Percentiles rank a stretch among this genome's conserved stretches.
phyloP scores from a whole-genome alignment of 2,797 vertebrate genomes.

The Pangasius mekongensis region DNA sequence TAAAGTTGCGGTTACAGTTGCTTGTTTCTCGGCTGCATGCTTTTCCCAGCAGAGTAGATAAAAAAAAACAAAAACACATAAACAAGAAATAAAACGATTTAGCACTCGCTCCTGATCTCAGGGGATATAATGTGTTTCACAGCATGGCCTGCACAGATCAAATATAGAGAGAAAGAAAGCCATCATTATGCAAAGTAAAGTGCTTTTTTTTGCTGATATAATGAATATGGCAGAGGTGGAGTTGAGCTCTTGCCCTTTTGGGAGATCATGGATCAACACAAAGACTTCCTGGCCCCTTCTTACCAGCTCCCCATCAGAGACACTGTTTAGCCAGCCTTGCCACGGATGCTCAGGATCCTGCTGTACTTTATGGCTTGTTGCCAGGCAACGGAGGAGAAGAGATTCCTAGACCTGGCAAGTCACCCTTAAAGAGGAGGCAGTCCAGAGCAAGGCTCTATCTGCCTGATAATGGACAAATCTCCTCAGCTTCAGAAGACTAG shows the following conservation, averaged over 20 bases:
- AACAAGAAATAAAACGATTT: conserved; percentile 6
- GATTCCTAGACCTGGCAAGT: conserved; percentile 58
- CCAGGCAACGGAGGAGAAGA: conserved; percentile 59
- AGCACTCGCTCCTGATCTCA: conserved; percentile 25
- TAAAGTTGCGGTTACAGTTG: not conserved
- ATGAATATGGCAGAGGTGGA: conserved; percentile 47
- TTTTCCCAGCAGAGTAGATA: conserved; percentile 22
- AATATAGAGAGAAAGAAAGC: not conserved
- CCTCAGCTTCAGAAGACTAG: conserved; percentile 2
- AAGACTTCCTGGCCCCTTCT: conserved; percentile 38
- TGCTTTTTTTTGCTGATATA: conserved; percentile 30
- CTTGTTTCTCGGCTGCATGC: conserved; percentile 12
- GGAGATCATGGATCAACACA: conserved; percentile 43
- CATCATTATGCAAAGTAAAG: conserved; percentile 50
- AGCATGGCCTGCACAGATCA: not conserved
- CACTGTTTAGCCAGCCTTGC: conserved; percentile 21
- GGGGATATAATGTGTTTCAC: not conserved
- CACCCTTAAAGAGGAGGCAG: conserved; percentile 58
- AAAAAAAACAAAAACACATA: not conserved
- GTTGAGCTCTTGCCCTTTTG: conserved; percentile 6
- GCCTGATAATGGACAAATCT: conserved; percentile 55
- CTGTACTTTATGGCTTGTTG: conserved; percentile 58
- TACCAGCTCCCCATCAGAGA: conserved; percentile 45
- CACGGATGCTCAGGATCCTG: conserved; percentile 14
- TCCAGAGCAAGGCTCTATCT: conserved; percentile 57